Evolutionary conservation across 2,797 vertebrate species (phyloP).

Genomic region (Vireo griseus): DNA sequence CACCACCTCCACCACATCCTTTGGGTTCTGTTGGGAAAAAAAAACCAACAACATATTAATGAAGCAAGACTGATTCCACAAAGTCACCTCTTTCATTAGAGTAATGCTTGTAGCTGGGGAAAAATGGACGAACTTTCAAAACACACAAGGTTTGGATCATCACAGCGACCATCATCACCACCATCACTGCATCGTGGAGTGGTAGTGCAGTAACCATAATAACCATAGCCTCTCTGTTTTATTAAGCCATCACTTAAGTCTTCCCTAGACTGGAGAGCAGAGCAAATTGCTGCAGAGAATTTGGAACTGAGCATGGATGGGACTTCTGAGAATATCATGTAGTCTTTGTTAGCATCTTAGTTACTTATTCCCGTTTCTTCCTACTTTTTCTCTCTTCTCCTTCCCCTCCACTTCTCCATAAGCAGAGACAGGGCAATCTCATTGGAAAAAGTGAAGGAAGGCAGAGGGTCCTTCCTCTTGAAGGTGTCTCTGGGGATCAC

Average conservation of each 20-base stretch:
- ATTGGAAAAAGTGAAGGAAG: neutral
- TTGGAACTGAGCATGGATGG: neutral
- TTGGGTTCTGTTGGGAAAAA: conserved; percentile 84
- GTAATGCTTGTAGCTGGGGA: neutral
- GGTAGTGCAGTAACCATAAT: neutral
- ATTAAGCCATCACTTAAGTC: neutral
- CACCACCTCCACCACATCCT: conserved; percentile 71
- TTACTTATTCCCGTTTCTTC: neutral
- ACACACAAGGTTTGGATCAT: neutral
- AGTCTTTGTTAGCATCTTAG: neutral
- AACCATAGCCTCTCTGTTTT: neutral
- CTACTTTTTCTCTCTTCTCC: neutral
- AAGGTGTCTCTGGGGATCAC: neutral
- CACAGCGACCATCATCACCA: neutral
- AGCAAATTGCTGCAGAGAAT: neutral
- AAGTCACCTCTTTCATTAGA: neutral
- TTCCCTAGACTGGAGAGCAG: neutral
- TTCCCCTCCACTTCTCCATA: neutral
- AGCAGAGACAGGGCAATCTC: neutral
- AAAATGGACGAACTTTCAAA: neutral
- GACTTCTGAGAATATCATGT: neutral
- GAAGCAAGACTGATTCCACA: neutral
- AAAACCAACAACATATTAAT: neutral
- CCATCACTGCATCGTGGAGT: neutral
- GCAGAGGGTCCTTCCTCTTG: neutral